Evolutionary conservation across 2,888 invertebrate genomes (phyloP), one percentile per base, ranked within the genome.

Genomic region (Lacanobia oleracea): DNA sequence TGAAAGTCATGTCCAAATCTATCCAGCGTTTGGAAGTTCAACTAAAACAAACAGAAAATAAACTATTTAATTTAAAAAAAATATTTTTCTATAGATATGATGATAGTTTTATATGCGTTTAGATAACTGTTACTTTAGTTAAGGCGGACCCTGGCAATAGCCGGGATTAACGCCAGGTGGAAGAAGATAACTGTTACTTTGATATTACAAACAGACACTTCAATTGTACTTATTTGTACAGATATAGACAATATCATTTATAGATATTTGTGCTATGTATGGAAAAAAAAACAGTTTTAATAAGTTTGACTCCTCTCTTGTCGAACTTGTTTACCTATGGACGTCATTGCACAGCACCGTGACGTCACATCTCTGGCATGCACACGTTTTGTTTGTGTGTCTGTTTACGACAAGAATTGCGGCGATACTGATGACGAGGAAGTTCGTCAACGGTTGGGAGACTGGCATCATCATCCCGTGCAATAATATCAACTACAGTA

Each of bases 231-330:
- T 43, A 43, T 14, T 43, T 18, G 7, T 27, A 27, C 27, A 33
- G 6, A 33, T 33, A 33, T 5, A 33, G 33, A 33, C 27, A 3
- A 33, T 2, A 33, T 33, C 2, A 33, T 33, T 2, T 33, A 48
- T 48, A 18, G 6, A 18, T 4, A 18, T n/a, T 14, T 10, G 27
- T 9, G 23, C 10, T 59, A 21, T 23, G 40, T 70, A 12, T 56
- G 10, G 45, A 48, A 60, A 60, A 79, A n/a, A 27, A 67, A 65
- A 76, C 61, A 76, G 56, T 65, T 72, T 54, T 67, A 78, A 70
- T 67, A 51, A 53, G 27, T 70, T 76, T 51, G 70, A 56, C 59
- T 50, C 21, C n/a, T 53, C 14, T 18, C 21, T 27, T 67, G 57
- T 78, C 50, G 73, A 64, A 73, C 63, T 73, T 73, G 62, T 78